A percentile compares a stretch with the other conserved stretches of the same genome.
These are phyloP conservation scores for Pogonomyrmex barbatus DNA, from an alignment of 1,140 invertebrate genomes.

Conservation along the genomic window DNA sequence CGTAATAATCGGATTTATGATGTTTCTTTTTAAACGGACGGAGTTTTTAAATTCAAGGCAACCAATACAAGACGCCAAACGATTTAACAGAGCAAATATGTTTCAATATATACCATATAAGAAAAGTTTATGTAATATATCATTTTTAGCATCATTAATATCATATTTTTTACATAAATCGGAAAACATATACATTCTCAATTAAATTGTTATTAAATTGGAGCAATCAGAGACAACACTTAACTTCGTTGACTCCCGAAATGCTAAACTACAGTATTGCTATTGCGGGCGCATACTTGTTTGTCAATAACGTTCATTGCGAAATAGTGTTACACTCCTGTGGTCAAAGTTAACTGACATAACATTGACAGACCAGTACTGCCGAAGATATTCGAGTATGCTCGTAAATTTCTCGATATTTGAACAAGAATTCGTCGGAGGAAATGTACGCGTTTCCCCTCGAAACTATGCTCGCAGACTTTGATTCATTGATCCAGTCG, in stretches of 20 bases:
- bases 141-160: not conserved
- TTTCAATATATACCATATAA: not conserved
- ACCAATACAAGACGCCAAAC: not conserved
- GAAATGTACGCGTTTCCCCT: not conserved
- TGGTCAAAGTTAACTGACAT: conserved; percentile 46
- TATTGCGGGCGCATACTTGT: conserved; percentile 3
- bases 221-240: conserved; percentile 8
- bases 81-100: not conserved
- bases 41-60: not conserved
- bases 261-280: not conserved
- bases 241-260: conserved; percentile 24
- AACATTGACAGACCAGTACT: conserved; percentile 15
- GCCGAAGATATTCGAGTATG: conserved; percentile 36
- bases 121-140: not conserved
- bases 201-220: not conserved
- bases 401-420: conserved; percentile 32
- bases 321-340: conserved; percentile 32
- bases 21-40: not conserved
- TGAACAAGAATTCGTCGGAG: not conserved
- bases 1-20: not conserved
- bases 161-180: not conserved
- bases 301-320: conserved; percentile 5
- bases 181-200: not conserved
- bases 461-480: not conserved
- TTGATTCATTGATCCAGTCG: conserved; percentile 10